Base-by-base conservation (phyloP, 1,140 invertebrate species). In the Eurosta solidaginis region DNA sequence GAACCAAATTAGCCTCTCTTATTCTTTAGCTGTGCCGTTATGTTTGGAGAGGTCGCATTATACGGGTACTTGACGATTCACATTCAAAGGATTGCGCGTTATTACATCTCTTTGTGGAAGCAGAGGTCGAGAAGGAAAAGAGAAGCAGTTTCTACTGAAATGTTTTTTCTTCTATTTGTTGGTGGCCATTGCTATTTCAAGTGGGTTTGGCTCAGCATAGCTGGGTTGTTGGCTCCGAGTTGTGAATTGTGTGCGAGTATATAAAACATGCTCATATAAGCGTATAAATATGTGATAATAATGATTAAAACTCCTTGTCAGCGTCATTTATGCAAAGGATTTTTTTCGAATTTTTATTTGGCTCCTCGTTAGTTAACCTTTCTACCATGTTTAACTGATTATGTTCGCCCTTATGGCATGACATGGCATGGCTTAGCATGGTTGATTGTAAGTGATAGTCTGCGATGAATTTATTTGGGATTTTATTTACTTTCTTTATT, bases 241-340 rank as follows among this genome's bases (percentile, higher is more conserved):
- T 74, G 73, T 52, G 68, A 74, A 44, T 25, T 74, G 42, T 52
- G 77, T 78, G 77, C 54, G 54, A 86, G 85, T 86, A 86, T 83
- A 86, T 86, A 86, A 86, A 86, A 86, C 85, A 86, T 86, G 85
- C 85, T 86, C 85, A 86, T 86, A 86, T 84, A 86, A 86, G 81
- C 85, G 85, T 86, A 86, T 86, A 86, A 86, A 86, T 86, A 86
- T 86, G 85, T 86, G 85, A 86, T 86, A 86, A 86, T 86, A 86
- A 86, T 86, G 85, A 86, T 86, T 85, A 86, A 86, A 86, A 84
- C 82, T 86, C 82, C 83, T 85, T 82, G 84, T 83, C 84, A 85
- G 82, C 79, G 80, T 76, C 84, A 85, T 85, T 85, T 85, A 85
- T 85, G 84, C 84, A 85, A 85, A 85, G 84, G 84, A 85, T 85